These are phyloP conservation scores for Percina caprodes DNA, from an alignment of 2,113 vertebrate species.

Conservation along the genomic window DNA sequence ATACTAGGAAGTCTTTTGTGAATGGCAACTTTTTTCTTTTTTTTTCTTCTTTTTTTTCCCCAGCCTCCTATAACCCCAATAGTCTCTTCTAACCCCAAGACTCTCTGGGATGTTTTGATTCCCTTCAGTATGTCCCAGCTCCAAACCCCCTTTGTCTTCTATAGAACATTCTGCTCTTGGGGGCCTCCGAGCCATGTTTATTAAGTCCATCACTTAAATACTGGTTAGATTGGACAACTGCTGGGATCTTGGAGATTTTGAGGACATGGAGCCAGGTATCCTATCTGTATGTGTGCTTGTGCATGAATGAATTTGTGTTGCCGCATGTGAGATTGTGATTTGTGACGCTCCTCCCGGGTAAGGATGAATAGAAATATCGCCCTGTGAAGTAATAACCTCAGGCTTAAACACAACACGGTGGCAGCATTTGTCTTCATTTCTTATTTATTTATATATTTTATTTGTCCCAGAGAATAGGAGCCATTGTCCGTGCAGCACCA, in stretches of 20 bases:
- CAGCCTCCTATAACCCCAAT: background rate
- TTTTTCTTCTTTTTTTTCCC: no score
- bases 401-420: conserved; percentile 62
- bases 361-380: conserved; percentile 65
- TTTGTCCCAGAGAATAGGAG: conserved; percentile 57
- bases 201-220: conserved; percentile 72
- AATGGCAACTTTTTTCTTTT: background rate
- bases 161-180: conserved; percentile 25
- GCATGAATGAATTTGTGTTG: conserved; percentile 49
- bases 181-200: conserved; percentile 42
- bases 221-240: conserved; percentile 65
- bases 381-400: conserved; percentile 54
- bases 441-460: conserved; percentile 66
- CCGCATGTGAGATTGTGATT: conserved; percentile 58
- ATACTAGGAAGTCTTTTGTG: background rate
- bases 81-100: background rate
- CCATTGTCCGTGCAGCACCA: conserved; percentile 55
- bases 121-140: conserved; percentile 15
- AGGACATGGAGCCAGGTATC: conserved; percentile 34
- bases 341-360: conserved; percentile 48
- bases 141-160: conserved; percentile 6
- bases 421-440: conserved; percentile 65
- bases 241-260: conserved; percentile 43
- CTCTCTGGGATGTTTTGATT: conserved; percentile 12
- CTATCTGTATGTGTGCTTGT: conserved; percentile 28